These are phyloP conservation scores for Tenebrio molitor DNA, from an alignment of 1,140 invertebrate species.

Conservation along the genomic window DNA sequence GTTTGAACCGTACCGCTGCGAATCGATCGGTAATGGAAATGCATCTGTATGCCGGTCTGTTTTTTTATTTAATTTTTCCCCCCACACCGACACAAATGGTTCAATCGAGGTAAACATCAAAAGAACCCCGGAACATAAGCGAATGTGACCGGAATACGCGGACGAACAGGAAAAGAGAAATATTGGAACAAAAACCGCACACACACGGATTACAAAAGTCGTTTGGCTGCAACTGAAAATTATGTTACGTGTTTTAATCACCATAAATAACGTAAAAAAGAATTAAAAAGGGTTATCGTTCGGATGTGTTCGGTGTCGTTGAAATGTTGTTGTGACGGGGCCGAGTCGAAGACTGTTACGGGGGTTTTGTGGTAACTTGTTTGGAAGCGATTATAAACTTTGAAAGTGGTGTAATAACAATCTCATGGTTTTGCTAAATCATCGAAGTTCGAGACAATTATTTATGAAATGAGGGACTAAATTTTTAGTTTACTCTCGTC, in stretches of 20 bases:
- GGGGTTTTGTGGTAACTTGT: too few species aligned
- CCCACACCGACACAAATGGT: slow-evolving; percentile 4
- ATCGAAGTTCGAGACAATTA: too few species aligned
- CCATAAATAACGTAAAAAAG: slow-evolving; percentile 28
- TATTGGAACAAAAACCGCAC: slow-evolving; percentile 8
- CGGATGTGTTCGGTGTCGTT: not conserved
- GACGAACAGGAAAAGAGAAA: slow-evolving; percentile 16
- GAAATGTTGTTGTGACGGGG: too few species aligned
- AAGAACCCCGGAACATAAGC: not conserved
- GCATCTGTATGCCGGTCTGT: slow-evolving; percentile 10
- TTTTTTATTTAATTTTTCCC: slow-evolving; percentile 27
- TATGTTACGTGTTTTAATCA: slow-evolving; percentile 35
- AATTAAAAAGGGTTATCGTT: slow-evolving; percentile 1
- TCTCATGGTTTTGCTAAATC: too few species aligned
- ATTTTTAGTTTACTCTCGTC: too few species aligned
- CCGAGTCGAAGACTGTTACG: too few species aligned
- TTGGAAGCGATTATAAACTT: too few species aligned
- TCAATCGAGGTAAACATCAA: slow-evolving; percentile 34
- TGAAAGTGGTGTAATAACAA: too few species aligned
- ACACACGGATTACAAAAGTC: not conserved
- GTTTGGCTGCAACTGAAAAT: slow-evolving; percentile 18
- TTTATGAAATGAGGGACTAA: too few species aligned
- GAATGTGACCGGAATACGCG: slow-evolving; percentile 33
- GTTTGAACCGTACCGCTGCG: not conserved
- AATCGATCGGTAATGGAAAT: slow-evolving; percentile 1